phyloP scores from a whole-genome alignment of 2,888 invertebrate genomes.

The Spisula solida region DNA sequence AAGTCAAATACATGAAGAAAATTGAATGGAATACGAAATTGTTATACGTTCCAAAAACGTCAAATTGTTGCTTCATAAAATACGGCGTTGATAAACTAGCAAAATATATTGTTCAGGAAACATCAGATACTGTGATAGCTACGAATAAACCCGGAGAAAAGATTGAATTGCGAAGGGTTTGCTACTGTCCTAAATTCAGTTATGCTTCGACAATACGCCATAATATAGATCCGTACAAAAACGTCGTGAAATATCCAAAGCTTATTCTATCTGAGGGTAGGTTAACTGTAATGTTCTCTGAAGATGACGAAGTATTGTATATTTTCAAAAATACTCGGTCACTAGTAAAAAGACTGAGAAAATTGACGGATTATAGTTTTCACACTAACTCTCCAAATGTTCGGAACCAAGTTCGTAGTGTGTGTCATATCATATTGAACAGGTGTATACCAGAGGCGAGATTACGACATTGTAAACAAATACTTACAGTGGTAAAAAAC shows the following conservation, averaged over 20 bases:
- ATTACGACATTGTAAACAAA: not conserved
- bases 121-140: not conserved
- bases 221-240: not conserved
- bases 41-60: not conserved
- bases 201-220: not conserved
- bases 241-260: not conserved
- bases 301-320: not conserved
- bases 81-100: not conserved
- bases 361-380: not conserved
- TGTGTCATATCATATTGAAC: not conserved
- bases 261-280: not conserved
- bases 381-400: slow-evolving; percentile 8
- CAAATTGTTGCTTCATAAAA: not conserved
- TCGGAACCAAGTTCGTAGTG: not conserved
- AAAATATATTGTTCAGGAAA: slow-evolving; percentile 5
- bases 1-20: slow-evolving; percentile 15
- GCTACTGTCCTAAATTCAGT: not conserved
- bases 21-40: not conserved
- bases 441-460: not conserved
- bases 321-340: not conserved
- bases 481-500: not conserved
- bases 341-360: not conserved
- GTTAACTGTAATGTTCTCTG: not conserved
- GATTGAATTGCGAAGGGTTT: slow-evolving; percentile 4
- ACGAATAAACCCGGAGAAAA: not conserved